Percentiles rank a stretch among this genome's conserved stretches.
Evolutionary conservation across 1,140 invertebrate species (phyloP).

Genomic region (Drosophila micromelanica): DNA sequence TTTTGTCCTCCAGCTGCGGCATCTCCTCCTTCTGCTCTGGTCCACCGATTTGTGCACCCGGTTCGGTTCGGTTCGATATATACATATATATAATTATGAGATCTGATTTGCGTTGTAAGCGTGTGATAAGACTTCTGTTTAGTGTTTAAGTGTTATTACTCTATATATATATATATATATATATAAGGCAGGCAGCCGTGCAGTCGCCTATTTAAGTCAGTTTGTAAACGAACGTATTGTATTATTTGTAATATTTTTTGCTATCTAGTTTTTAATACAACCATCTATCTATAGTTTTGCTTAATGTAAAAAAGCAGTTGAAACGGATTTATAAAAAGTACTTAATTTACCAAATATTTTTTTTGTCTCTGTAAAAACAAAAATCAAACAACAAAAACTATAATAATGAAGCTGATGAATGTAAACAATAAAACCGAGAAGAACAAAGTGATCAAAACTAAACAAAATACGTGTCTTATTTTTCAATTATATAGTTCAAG

Average conservation of each 20-base stretch:
- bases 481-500: neutral
- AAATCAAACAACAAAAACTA: conserved; percentile 45
- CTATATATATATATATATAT: no score
- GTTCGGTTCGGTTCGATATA: conserved; percentile 44
- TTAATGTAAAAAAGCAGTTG: conserved; percentile 65
- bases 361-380: conserved; percentile 69
- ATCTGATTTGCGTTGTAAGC: conserved; percentile 57
- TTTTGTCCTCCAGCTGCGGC: conserved; percentile 80
- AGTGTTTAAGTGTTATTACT: conserved; percentile 66
- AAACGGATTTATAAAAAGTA: conserved; percentile 83
- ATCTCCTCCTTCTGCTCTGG: conserved; percentile 77
- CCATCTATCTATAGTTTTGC: conserved; percentile 56
- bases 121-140: conserved; percentile 79
- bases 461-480: conserved; percentile 21
- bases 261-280: conserved; percentile 69
- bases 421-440: conserved; percentile 51
- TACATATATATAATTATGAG: conserved; percentile 7
- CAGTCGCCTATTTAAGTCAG: conserved; percentile 74
- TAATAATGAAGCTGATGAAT: conserved; percentile 75
- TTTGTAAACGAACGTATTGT: conserved; percentile 79
- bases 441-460: conserved; percentile 71
- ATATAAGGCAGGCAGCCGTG: conserved; percentile 21
- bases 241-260: conserved; percentile 75
- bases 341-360: conserved; percentile 81
- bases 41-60: conserved; percentile 75